These are phyloP conservation scores for Hyles euphorbiae DNA, from an alignment of 1,140 invertebrate species.

Conservation along the genomic window DNA sequence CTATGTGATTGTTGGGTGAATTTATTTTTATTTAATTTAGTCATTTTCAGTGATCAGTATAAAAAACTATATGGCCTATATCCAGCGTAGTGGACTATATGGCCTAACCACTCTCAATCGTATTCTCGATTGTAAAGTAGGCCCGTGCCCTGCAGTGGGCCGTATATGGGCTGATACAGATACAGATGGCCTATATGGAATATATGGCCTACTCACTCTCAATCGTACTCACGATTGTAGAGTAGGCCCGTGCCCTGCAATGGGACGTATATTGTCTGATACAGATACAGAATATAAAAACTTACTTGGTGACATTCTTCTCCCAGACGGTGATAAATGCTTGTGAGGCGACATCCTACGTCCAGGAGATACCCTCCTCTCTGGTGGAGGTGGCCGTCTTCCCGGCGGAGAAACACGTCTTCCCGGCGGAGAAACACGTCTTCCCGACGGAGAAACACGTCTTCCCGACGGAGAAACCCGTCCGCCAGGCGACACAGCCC, in stretches of 20 bases:
- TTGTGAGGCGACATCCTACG: conserved; percentile 14
- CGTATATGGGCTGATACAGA: not conserved
- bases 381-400: conserved; percentile 11
- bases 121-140: too few relatives aligned
- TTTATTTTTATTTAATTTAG: too few relatives aligned
- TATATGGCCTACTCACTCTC: too few relatives aligned
- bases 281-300: not conserved
- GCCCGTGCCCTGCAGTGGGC: too few relatives aligned
- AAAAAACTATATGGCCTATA: too few relatives aligned
- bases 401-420: conserved; percentile 11
- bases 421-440: conserved; percentile 10
- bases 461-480: not conserved
- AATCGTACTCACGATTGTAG: too few relatives aligned
- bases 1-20: too few relatives aligned
- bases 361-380: conserved; percentile 13
- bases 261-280: not conserved
- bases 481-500: conserved; percentile 8
- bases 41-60: too few relatives aligned
- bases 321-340: conserved; percentile 12
- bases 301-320: conserved; percentile 12
- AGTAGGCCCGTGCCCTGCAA: too few relatives aligned
- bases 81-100: too few relatives aligned
- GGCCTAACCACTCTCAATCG: too few relatives aligned
- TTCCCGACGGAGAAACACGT: not conserved
- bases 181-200: too few relatives aligned